Percentiles rank a stretch among this genome's conserved stretches.
Conservation (phyloP, 2,113 vertebrate genomes). For the Prunella himalayana region DNA sequence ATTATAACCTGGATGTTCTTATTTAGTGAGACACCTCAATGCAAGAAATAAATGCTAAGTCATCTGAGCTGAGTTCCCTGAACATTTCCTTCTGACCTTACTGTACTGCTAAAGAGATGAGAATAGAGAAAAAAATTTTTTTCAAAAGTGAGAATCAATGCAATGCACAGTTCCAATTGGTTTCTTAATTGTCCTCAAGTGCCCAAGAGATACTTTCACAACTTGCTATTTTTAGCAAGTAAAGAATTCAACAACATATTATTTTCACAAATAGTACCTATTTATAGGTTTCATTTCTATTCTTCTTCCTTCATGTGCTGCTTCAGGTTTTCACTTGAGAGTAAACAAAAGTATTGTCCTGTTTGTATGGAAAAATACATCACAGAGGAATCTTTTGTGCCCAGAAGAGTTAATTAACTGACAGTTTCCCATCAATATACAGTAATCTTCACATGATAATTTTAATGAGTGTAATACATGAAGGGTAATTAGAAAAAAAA, state of each 20-base stretch:
- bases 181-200: neutral
- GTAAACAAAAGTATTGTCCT: neutral
- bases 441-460: neutral
- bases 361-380: neutral
- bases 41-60: neutral
- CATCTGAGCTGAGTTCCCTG: neutral
- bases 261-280: neutral
- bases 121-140: neutral
- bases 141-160: neutral
- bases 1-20: neutral
- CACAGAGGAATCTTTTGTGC: neutral
- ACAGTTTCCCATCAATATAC: neutral
- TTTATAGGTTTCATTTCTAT: neutral
- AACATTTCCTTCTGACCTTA: neutral
- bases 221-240: neutral
- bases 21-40: neutral
- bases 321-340: neutral
- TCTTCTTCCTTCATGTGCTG: neutral
- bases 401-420: neutral
- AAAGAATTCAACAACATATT: neutral
- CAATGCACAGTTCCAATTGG: neutral
- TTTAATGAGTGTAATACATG: neutral
- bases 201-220: neutral
- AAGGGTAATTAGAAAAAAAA: slow-evolving; percentile 28
- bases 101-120: neutral